Conservation (phyloP, 2,888 invertebrate genomes). For the Ophion ventricosus region DNA sequence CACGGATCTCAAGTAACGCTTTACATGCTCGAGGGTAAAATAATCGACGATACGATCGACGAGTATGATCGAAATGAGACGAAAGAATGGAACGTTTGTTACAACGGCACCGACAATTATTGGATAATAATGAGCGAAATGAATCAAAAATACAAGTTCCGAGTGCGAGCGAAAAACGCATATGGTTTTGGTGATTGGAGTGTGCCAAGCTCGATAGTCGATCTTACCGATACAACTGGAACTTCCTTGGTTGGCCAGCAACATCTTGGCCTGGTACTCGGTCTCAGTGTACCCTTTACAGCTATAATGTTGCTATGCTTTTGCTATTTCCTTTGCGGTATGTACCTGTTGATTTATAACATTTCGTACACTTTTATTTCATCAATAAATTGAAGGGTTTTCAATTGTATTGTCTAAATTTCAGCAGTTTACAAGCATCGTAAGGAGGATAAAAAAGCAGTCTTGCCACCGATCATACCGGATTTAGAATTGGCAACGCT, state of each 20-base stretch:
- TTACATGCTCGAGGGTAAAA: constrained; percentile 90
- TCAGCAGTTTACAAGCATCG: constrained; percentile 86
- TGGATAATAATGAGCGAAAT: constrained; percentile 88
- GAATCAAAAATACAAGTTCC: constrained; percentile 88
- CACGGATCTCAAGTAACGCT: constrained; percentile 90
- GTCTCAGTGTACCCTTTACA: constrained; percentile 86
- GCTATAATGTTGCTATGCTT: constrained; percentile 80
- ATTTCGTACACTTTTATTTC: background rate
- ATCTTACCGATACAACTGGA: constrained; percentile 84
- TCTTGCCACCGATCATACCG: constrained; percentile 86
- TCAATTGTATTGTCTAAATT: constrained; percentile 22
- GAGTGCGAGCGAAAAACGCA: constrained; percentile 91
- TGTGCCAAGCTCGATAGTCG: constrained; percentile 86
- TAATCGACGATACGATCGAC: constrained; percentile 73
- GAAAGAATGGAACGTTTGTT: constrained; percentile 86
- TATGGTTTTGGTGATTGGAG: constrained; percentile 94
- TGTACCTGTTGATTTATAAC: constrained; percentile 74
- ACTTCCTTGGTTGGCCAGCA: constrained; percentile 83
- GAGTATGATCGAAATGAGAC: constrained; percentile 68
- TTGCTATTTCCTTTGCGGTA: constrained; percentile 85
- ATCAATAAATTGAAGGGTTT: constrained; percentile 31
- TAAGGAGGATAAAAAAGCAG: constrained; percentile 88
- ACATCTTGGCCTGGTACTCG: constrained; percentile 86
- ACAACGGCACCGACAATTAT: constrained; percentile 92
- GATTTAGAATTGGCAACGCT: constrained; percentile 95